Evolutionary conservation across 2,888 invertebrate genomes (phyloP).

Genomic region (Drosophila colorata): DNA sequence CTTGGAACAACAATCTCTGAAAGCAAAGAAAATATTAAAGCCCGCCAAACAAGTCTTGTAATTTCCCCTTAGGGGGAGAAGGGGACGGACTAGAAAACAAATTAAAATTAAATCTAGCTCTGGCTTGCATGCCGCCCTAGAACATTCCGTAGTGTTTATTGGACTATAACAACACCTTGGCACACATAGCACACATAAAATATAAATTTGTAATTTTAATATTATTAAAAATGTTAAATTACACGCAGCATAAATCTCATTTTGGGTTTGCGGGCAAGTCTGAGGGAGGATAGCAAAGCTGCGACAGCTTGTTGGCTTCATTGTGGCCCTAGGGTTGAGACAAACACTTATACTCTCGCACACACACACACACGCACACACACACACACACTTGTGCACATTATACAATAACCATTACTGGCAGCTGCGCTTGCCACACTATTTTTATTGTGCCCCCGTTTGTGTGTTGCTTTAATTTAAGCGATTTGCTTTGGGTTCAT

Average conservation of each 20-base stretch:
- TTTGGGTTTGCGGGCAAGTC: conserved; percentile 39
- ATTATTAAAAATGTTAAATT: conserved; percentile 77
- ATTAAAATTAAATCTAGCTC: conserved; percentile 50
- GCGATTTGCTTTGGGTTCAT: conserved; percentile 71
- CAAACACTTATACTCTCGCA: conserved; percentile 20
- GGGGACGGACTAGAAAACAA: conserved; percentile 32
- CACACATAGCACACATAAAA: conserved; percentile 42
- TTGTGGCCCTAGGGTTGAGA: conserved; percentile 57
- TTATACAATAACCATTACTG: conserved; percentile 72
- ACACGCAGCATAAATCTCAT: conserved; percentile 74
- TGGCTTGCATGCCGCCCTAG: neutral
- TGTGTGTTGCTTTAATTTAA: conserved; percentile 74
- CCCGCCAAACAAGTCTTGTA: too few relatives aligned
- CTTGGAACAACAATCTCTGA: too few relatives aligned
- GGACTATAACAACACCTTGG: conserved; percentile 65
- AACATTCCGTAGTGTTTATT: conserved; percentile 61
- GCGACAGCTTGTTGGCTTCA: conserved; percentile 65
- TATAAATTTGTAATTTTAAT: conserved; percentile 79
- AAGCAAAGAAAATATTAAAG: neutral
- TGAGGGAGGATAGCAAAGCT: conserved; percentile 21
- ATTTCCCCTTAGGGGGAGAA: neutral
- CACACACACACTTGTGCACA: conserved; percentile 39
- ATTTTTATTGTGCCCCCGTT: conserved; percentile 68
- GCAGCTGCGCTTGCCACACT: conserved; percentile 77
- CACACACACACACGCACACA: conserved; percentile 15